phyloP scores from a whole-genome alignment of 2,113 vertebrate genomes.

The Scolopax mira region DNA sequence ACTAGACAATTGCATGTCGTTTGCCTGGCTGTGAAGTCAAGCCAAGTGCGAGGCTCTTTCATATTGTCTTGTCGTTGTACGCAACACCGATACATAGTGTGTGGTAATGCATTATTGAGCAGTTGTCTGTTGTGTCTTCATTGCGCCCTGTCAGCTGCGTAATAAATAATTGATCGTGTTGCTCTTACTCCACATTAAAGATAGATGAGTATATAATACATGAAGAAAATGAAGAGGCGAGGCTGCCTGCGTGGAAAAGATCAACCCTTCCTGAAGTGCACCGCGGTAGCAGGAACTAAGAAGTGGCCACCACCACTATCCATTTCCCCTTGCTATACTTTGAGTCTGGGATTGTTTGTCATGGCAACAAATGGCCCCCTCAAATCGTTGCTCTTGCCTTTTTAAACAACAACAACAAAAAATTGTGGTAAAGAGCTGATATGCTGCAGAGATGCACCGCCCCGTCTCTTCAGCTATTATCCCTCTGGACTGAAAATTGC shows the following conservation, averaged over 20 bases:
- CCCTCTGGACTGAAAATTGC: neutral
- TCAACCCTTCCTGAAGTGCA: neutral
- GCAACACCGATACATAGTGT: neutral
- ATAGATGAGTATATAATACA: constrained; percentile 61
- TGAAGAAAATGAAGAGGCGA: constrained; percentile 14
- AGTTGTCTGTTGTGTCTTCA: constrained; percentile 59
- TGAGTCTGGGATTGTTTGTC: neutral
- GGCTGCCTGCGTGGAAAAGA: neutral
- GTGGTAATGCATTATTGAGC: constrained; percentile 58
- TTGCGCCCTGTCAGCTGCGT: constrained; percentile 39
- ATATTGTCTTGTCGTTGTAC: neutral
- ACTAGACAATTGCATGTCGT: constrained; percentile 25
- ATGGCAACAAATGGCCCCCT: constrained; percentile 54
- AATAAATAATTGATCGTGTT: constrained; percentile 65
- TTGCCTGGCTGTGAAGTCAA: constrained; percentile 54
- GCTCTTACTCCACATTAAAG: constrained; percentile 62
- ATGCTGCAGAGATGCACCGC: neutral
- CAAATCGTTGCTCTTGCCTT: neutral
- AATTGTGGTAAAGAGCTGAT: neutral
- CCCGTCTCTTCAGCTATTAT: neutral
- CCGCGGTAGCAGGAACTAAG: neutral
- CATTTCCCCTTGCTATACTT: neutral
- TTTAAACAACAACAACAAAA: neutral
- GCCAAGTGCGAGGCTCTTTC: constrained; percentile 29
- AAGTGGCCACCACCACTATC: neutral